A percentile compares a stretch with the other conserved stretches of the same genome.
Conservation (phyloP, 2,888 invertebrate species). For the Lamellibrachia columna region DNA sequence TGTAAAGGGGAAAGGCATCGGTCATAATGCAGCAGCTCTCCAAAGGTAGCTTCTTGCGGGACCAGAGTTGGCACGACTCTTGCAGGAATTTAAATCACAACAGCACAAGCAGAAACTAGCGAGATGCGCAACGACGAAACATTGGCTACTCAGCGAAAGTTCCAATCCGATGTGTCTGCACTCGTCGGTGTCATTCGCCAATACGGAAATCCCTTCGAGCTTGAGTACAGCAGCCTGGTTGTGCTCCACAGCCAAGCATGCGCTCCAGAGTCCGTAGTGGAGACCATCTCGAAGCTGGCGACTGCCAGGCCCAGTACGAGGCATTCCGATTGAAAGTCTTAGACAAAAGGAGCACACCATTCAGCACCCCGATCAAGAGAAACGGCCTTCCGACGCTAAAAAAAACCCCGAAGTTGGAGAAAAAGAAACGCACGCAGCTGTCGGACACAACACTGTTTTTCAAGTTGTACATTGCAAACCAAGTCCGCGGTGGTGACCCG, state of each 20-base stretch:
- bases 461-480: too few relatives aligned
- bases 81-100: not conserved
- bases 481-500: too few relatives aligned
- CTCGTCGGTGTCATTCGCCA: not conserved
- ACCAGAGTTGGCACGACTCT: not conserved
- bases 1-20: not conserved
- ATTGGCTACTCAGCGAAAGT: not conserved
- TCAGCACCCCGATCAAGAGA: not conserved
- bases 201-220: not conserved
- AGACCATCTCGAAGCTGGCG: not conserved
- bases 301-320: not conserved
- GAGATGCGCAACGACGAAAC: not conserved
- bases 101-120: not conserved
- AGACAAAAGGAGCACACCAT: not conserved
- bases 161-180: not conserved
- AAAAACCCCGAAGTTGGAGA: not conserved
- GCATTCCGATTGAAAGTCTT: not conserved
- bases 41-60: not conserved
- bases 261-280: not conserved
- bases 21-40: not conserved
- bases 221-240: not conserved
- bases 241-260: not conserved
- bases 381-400: not conserved
- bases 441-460: not conserved
- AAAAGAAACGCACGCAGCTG: not conserved